phyloP scores from a whole-genome alignment of 2,113 vertebrate genomes.

The Mesitornis unicolor region DNA sequence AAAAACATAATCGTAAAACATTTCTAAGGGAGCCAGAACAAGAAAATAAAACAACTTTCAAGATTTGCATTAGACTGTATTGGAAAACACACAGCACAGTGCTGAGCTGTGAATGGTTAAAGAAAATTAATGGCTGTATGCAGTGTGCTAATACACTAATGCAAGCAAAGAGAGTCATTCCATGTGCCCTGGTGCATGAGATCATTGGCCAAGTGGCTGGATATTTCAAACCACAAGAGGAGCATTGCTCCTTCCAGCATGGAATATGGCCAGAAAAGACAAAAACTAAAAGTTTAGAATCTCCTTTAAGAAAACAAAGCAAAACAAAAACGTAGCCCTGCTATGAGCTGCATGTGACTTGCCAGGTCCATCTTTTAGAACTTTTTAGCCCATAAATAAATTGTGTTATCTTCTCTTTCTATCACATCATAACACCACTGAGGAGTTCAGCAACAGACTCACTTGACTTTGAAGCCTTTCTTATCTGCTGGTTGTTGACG shows the following conservation, averaged over 20 bases:
- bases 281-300: not conserved
- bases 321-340: not conserved
- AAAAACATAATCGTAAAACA: not conserved
- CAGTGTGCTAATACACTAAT: not conserved
- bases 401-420: not conserved
- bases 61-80: not conserved
- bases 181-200: not conserved
- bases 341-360: not conserved
- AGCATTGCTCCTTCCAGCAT: not conserved
- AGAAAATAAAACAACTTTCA: not conserved
- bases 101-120: not conserved
- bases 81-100: not conserved
- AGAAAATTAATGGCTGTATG: not conserved
- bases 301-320: not conserved
- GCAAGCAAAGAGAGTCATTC: constrained; percentile 3
- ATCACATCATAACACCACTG: not conserved
- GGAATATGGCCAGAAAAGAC: not conserved
- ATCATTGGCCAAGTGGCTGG: constrained; percentile 4
- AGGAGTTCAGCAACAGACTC: not conserved
- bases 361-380: not conserved
- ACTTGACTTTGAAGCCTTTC: not conserved
- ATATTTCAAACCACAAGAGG: constrained; percentile 34
- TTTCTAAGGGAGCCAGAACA: not conserved
- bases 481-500: not conserved
- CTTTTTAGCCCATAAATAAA: not conserved